Base-by-base conservation (phyloP, 2,888 invertebrate species). In the Luperina nickerlii region DNA sequence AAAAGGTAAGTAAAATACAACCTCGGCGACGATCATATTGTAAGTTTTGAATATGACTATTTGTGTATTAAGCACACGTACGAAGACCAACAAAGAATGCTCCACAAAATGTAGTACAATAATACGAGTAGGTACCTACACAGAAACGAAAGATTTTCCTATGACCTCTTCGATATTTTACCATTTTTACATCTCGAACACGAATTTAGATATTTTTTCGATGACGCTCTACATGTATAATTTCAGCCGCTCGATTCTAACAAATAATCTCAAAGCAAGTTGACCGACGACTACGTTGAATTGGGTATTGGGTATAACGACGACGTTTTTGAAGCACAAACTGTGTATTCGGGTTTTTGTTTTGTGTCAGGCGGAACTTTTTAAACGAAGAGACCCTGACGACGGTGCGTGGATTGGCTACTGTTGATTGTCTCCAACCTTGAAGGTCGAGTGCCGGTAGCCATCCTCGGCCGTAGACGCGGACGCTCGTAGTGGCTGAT, bases 381-480 rank as follows among this genome's bases (percentile, higher is more conserved):
- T 57, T 62, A 67, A 66, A 83, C 48, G 81, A 67, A 32, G 51
- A n/a, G 42, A 71, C 27, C 72, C 76, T 68, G 51, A 78, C 62
- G 70, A 69, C 60, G 66, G 63, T 42, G 38, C 24, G 5, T 15
- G 2, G 51, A 15, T 63, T 54, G 51, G 45, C 82, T 90, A 89
- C 75, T 87, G 84, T 66, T 85, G 89, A 38, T 84, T 78, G 62
- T 91, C 92, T 13, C 85, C 91, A 51, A 90, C 87, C 76, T 94
- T 95, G 89, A 89, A 93, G 32, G 90, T 89, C 66, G 95, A 95
- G 66, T 93, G 94, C 27, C 94, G 91, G 83, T 91, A 94, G 18
- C 89, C 88, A 3, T 95, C 94, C 20, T 94, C 95, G 5, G 95
- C 94, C 0, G 91, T 92, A 6, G 95, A 95, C 1, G 92, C 93